Base-by-base conservation (phyloP, 2,113 vertebrate species). In the Phainopepla nitens region DNA sequence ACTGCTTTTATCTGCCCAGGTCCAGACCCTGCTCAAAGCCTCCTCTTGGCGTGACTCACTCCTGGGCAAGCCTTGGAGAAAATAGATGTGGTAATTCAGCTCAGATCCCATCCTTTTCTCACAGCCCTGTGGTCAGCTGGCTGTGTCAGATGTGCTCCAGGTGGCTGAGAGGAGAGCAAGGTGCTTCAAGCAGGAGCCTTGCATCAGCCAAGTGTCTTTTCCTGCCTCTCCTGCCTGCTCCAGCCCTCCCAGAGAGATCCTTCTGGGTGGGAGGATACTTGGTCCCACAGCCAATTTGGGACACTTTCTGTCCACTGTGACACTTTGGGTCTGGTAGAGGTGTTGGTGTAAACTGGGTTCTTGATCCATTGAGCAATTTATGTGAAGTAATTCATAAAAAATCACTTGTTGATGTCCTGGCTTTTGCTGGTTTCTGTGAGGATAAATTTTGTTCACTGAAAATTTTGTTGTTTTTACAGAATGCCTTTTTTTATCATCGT, bases 31-130 rank as follows among this genome's bases (percentile, higher is more conserved):
- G 57, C 93, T 81, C 86, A 89, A 83, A 96, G 89, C 47, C 85
- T 86, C 20, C 61, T 87, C 81, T 81, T 80, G 87, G 15, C 1
- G 0, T 96, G 93, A 95, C 70, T 96, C 95, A 90, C 19, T 89
- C 44, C 61, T 77, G 87, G 77, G 73, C 89, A 85, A 91, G 57
- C 75, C 82, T 84, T 64, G 71, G 58, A 88, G 81, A 95, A 86
- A 94, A 81, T 2, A 76, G 70, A 91, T 82, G 87, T 82, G 79
- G 87, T 70, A 65, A 89, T 76, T 79, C 31, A 23, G 33, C 39
- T 92, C 71, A 73, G 80, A 62, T 89, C 49, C 72, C 8, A 5
- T 84, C 84, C 66, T 93, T 96, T 94, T 93, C 95, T 91, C 94
- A 88, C 16, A 2, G 91, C 83, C 79, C 79, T 79, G 82, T 58